Conservation (phyloP, 2,797 vertebrate species). For the Notolabrus celidotus region DNA sequence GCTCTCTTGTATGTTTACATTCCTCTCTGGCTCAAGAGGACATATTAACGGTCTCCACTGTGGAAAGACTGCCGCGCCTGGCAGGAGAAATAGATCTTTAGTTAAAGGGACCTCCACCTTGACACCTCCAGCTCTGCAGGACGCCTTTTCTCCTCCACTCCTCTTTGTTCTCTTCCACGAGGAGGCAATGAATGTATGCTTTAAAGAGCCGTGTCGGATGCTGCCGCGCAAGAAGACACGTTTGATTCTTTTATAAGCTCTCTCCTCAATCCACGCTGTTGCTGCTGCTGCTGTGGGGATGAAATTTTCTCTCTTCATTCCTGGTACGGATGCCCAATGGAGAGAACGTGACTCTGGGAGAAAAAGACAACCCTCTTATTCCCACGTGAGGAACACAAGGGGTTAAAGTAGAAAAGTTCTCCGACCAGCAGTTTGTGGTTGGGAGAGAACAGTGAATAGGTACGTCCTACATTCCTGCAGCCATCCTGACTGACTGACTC, state of each 20-base stretch:
- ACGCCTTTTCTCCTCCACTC: slow-evolving; percentile 24
- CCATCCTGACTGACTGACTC: slow-evolving; percentile 48
- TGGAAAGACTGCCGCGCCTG: slow-evolving; percentile 43
- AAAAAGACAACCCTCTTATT: slow-evolving; percentile 29
- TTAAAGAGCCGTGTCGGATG: slow-evolving; percentile 71
- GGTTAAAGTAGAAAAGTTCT: slow-evolving; percentile 43
- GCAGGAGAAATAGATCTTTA: slow-evolving; percentile 25
- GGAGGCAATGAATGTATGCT: slow-evolving; percentile 83
- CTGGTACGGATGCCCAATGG: slow-evolving; percentile 33
- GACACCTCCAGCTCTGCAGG: slow-evolving; percentile 44
- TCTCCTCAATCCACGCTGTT: slow-evolving; percentile 25
- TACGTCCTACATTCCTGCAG: slow-evolving; percentile 59
- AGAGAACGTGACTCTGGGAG: slow-evolving; percentile 44
- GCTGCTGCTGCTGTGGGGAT: slow-evolving; percentile 36
- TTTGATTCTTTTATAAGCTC: slow-evolving; percentile 29
- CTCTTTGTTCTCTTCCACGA: slow-evolving; percentile 54
- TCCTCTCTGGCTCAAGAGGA: slow-evolving; percentile 66
- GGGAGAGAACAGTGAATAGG: slow-evolving; percentile 42
- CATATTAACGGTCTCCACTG: slow-evolving; percentile 40
- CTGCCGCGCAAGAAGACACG: slow-evolving; percentile 42
- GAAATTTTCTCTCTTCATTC: slow-evolving; percentile 31
- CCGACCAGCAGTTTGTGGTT: slow-evolving; percentile 76
- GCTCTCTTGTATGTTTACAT: slow-evolving; percentile 84
- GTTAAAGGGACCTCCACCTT: slow-evolving; percentile 56
- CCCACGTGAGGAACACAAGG: slow-evolving; percentile 7